These are phyloP conservation scores for Spodoptera exigua DNA, from an alignment of 2,888 invertebrate species.

Conservation along the genomic window DNA sequence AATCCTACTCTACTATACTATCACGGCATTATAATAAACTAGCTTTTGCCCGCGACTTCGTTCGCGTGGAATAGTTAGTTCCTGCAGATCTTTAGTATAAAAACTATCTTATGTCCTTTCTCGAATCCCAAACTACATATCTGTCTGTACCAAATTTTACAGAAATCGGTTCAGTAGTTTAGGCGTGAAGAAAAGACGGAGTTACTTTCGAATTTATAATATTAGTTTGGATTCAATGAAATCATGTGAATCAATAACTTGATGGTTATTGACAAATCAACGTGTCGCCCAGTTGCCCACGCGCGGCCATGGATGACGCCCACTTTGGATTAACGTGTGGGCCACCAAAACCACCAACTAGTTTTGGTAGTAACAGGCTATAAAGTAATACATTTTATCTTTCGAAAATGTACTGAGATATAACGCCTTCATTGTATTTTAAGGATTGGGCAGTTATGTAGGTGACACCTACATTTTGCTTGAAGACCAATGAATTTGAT, in stretches of 20 bases:
- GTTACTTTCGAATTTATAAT: no score
- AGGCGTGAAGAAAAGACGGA: no score
- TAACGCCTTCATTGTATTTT: no score
- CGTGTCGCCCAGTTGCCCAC: slow-evolving; percentile 65
- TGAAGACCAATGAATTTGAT: neutral
- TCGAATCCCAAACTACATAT: no score
- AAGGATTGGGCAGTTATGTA: no score
- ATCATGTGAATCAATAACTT: slow-evolving; percentile 47
- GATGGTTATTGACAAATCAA: slow-evolving; percentile 59
- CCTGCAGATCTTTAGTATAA: no score
- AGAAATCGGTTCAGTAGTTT: no score
- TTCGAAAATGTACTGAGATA: neutral
- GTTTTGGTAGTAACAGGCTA: slow-evolving; percentile 46
- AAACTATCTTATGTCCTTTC: no score
- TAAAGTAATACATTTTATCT: slow-evolving; percentile 40
- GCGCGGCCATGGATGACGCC: slow-evolving; percentile 68
- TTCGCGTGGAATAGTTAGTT: no score
- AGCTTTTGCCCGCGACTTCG: no score
- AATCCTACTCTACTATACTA: neutral
- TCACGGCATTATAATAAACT: slow-evolving; percentile 1
- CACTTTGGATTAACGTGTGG: slow-evolving; percentile 70
- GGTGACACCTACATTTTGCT: neutral
- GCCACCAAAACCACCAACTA: slow-evolving; percentile 42
- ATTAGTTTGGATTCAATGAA: slow-evolving; percentile 29
- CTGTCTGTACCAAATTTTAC: no score